Conservation (phyloP, 2,113 vertebrate species). For the Pygathrix nemaeus region DNA sequence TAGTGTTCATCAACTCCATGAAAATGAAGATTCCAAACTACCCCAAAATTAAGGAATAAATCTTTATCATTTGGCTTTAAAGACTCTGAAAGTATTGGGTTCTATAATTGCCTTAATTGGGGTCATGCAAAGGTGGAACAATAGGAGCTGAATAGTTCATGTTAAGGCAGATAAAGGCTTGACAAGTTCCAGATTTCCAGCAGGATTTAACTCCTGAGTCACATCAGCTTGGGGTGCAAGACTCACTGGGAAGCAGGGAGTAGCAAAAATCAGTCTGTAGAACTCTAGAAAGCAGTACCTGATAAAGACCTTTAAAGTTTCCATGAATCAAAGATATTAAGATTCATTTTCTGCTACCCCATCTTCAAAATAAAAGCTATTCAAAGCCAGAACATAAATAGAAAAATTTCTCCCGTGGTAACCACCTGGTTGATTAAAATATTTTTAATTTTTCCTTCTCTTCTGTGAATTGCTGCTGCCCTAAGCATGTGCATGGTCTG, state of each 20-base stretch:
- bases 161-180: background rate
- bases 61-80: background rate
- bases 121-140: background rate
- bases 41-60: background rate
- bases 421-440: background rate
- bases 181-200: background rate
- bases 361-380: background rate
- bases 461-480: background rate
- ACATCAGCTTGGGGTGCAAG: background rate
- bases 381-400: background rate
- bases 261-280: background rate
- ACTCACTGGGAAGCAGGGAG: background rate
- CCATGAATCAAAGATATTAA: background rate
- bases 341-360: background rate
- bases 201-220: constrained; percentile 1
- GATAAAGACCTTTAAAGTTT: background rate
- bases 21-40: background rate
- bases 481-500: background rate
- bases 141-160: background rate
- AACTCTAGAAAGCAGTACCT: background rate
- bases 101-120: background rate
- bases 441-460: background rate
- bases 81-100: background rate
- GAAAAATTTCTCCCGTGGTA: background rate
- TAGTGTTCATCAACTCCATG: background rate